These are phyloP conservation scores for Polia nebulosa DNA, from an alignment of 2,888 invertebrate species.

Conservation along the genomic window DNA sequence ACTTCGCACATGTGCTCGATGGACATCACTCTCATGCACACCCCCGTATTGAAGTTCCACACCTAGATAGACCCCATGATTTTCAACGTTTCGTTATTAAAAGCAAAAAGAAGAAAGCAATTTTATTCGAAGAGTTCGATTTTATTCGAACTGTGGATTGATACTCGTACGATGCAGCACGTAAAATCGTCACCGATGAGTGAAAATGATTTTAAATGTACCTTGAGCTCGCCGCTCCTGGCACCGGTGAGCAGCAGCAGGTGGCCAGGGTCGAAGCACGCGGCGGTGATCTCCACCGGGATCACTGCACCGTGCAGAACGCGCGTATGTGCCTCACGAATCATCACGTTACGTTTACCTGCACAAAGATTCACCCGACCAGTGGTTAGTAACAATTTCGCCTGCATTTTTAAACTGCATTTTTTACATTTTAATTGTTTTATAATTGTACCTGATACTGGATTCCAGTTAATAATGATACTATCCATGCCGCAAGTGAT, in stretches of 20 bases:
- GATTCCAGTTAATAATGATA: conserved; percentile 96
- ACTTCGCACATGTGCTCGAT: conserved; percentile 92
- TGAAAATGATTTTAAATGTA: conserved; percentile 46
- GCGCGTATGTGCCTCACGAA: conserved; percentile 93
- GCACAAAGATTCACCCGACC: conserved; percentile 59
- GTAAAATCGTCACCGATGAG: too few species aligned
- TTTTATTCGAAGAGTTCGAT: too few species aligned
- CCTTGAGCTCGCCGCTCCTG: conserved; percentile 94
- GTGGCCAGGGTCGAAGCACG: conserved; percentile 94
- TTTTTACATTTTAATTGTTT: not conserved
- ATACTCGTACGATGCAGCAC: too few species aligned
- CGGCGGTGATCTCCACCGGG: conserved; percentile 94
- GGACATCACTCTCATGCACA: conserved; percentile 93
- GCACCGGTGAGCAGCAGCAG: conserved; percentile 95
- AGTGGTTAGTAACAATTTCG: not conserved
- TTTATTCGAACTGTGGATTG: not conserved
- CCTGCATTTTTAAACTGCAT: not conserved
- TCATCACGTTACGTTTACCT: conserved; percentile 93
- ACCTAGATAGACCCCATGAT: conserved; percentile 85
- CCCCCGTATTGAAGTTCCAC: conserved; percentile 96
- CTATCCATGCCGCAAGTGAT: conserved; percentile 95
- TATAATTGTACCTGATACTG: conserved; percentile 89
- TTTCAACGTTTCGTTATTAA: not conserved
- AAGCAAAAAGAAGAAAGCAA: not conserved
- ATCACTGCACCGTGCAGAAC: conserved; percentile 92